Evolutionary conservation across 2,888 invertebrate genomes (phyloP).

Genomic region (Carcina quercana): DNA sequence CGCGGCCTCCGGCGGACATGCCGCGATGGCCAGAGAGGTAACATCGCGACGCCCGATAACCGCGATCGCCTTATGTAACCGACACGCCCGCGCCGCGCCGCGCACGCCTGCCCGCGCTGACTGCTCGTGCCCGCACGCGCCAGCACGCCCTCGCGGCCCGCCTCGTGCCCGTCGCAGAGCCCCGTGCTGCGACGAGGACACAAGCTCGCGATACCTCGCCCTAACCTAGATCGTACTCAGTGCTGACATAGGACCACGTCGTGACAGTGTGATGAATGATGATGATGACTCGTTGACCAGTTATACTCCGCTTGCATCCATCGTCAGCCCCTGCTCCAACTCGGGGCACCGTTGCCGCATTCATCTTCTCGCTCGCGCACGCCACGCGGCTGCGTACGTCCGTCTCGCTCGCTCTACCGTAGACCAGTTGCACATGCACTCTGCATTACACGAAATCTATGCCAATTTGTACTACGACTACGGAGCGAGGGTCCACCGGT

Average conservation of each 20-base stretch:
- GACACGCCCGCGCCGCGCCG: conserved; percentile 38
- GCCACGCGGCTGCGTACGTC: conserved; percentile 21
- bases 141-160: conserved; percentile 1
- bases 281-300: background rate
- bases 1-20: conserved; percentile 78
- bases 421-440: conserved; percentile 51
- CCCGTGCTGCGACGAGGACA: conserved; percentile 6
- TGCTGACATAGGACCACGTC: background rate
- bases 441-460: conserved; percentile 45
- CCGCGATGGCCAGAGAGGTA: conserved; percentile 85
- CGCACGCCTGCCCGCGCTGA: conserved; percentile 5
- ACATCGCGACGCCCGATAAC: conserved; percentile 28
- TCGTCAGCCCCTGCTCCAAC: conserved; percentile 14
- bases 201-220: background rate
- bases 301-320: conserved; percentile 17
- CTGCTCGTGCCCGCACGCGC: no score
- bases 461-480: no score
- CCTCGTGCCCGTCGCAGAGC: conserved; percentile 18
- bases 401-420: conserved; percentile 43
- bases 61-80: conserved; percentile 42
- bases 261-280: background rate
- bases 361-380: conserved; percentile 45
- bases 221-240: background rate
- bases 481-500: no score
- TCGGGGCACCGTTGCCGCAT: conserved; percentile 39